phyloP scores from a whole-genome alignment of 2,113 vertebrate genomes.

The Otus sunia region DNA sequence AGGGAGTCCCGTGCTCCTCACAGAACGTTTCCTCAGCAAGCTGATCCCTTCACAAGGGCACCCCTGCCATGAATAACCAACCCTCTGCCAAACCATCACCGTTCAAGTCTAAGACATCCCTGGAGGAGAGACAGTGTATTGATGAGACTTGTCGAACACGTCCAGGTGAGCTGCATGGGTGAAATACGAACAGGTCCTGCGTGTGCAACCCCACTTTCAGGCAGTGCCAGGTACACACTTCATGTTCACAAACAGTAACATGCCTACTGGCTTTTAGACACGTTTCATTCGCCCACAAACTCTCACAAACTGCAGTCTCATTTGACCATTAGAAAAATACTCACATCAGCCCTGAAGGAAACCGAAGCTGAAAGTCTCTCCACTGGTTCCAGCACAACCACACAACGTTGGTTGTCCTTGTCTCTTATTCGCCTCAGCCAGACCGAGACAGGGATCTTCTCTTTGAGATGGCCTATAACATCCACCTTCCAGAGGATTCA shows the following conservation, averaged over 20 bases:
- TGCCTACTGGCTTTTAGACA: neutral
- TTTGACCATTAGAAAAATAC: slow-evolving; percentile 3
- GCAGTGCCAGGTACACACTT: neutral
- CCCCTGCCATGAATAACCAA: neutral
- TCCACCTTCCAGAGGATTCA: slow-evolving; percentile 77
- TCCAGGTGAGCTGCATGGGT: neutral
- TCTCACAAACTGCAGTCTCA: neutral
- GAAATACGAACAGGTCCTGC: neutral
- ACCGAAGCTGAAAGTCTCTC: slow-evolving; percentile 83
- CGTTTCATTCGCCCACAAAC: neutral
- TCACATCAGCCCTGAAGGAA: slow-evolving; percentile 81
- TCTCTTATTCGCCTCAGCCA: slow-evolving; percentile 75
- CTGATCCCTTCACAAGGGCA: neutral
- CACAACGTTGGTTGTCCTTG: slow-evolving; percentile 56
- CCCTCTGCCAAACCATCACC: neutral
- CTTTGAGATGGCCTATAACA: slow-evolving; percentile 65
- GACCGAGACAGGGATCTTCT: slow-evolving; percentile 81
- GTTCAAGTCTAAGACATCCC: neutral
- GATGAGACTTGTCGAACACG: fast-evolving
- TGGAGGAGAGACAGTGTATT: no score
- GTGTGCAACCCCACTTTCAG: neutral
- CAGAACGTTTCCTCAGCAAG: neutral
- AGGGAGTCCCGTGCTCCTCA: neutral
- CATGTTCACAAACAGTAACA: neutral
- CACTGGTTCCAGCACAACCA: slow-evolving; percentile 86